These are phyloP conservation scores for Silvanus unidentatus DNA, from an alignment of 2,888 invertebrate species.

Conservation along the genomic window DNA sequence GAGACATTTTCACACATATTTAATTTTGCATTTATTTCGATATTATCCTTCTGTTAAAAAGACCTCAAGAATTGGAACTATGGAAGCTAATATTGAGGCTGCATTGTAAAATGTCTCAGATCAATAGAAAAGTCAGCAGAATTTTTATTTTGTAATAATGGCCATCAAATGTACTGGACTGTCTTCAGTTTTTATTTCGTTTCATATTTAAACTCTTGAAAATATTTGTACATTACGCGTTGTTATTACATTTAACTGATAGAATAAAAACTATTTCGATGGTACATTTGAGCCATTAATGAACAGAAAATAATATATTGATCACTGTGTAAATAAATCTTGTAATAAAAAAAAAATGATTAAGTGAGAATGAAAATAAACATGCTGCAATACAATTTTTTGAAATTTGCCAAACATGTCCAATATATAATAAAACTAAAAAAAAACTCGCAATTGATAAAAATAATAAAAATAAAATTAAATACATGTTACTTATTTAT, in stretches of 20 bases:
- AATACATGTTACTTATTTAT: constrained; percentile 48
- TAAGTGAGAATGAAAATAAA: not conserved
- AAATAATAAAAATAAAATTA: constrained; percentile 11
- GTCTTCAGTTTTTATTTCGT: not conserved
- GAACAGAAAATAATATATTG: constrained; percentile 11
- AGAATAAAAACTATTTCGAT: too few relatives aligned
- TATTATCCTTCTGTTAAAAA: too few relatives aligned
- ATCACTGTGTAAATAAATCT: constrained; percentile 27
- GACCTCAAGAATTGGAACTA: constrained; percentile 2
- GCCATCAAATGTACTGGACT: constrained; percentile 6
- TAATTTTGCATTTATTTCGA: constrained; percentile 23
- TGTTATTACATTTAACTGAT: constrained; percentile 15
- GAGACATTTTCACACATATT: constrained; percentile 26
- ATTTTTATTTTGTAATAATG: constrained; percentile 4
- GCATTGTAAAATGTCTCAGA: constrained; percentile 17
- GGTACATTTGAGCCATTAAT: constrained; percentile 9
- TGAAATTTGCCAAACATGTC: constrained; percentile 39
- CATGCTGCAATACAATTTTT: constrained; percentile 37
- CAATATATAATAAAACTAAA: constrained; percentile 26
- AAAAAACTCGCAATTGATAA: constrained; percentile 41
- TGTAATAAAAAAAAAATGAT: constrained; percentile 20
- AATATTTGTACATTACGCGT: constrained; percentile 26
- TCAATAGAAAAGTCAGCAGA: constrained; percentile 1
- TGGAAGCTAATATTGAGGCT: constrained; percentile 12
- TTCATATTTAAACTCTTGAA: not conserved